These are phyloP conservation scores for Oryctolagus cuniculus DNA, from an alignment of 2,113 vertebrate genomes.

Conservation along the genomic window DNA sequence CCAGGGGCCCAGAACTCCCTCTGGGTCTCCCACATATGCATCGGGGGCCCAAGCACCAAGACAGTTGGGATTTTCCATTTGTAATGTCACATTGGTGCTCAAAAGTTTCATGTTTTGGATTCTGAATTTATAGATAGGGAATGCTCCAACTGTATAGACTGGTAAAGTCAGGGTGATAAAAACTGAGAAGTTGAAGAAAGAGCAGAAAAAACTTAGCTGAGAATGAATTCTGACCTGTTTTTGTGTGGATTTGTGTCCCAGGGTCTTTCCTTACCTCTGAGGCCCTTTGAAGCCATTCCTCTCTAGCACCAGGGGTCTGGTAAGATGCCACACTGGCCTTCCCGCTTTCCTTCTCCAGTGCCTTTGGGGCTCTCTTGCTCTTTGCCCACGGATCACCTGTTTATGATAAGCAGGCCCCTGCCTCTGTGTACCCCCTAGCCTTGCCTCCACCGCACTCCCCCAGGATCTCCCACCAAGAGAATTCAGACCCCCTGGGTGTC, in stretches of 20 bases:
- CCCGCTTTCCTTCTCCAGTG: neutral
- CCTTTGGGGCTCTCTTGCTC: neutral
- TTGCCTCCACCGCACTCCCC: neutral
- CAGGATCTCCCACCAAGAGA: rapidly evolving
- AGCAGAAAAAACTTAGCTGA: too few relatives aligned
- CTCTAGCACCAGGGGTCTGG: neutral
- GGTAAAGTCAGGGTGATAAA: neutral
- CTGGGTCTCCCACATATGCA: too few relatives aligned
- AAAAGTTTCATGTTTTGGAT: neutral
- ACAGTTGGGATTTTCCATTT: neutral
- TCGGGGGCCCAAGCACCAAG: too few relatives aligned
- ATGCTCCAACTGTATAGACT: neutral
- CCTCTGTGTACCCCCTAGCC: neutral
- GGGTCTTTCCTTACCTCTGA: neutral
- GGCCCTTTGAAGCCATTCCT: neutral
- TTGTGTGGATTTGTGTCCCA: neutral
- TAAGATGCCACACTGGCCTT: rapidly evolving
- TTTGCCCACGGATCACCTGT: too few relatives aligned
- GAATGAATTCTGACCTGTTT: neutral
- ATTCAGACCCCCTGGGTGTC: neutral
- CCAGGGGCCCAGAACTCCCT: too few relatives aligned
- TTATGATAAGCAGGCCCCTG: neutral
- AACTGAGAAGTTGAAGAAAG: neutral
- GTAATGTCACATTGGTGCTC: too few relatives aligned
- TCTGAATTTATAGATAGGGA: neutral